These are phyloP conservation scores for Sturnira hondurensis DNA, from an alignment of 2,113 vertebrate species.

Conservation along the genomic window DNA sequence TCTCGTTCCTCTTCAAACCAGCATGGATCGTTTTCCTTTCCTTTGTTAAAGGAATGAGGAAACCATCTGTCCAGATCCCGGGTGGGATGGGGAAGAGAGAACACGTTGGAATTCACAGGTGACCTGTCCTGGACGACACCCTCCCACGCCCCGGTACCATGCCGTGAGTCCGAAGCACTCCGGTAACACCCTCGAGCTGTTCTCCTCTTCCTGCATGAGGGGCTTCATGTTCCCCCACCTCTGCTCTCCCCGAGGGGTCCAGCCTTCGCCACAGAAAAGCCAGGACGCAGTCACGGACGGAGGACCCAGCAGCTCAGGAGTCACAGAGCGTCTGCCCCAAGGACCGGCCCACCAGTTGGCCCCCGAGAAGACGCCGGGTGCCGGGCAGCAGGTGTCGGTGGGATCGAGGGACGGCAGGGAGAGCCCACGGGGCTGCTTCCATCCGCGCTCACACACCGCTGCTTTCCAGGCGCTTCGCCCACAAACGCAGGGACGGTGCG, in stretches of 20 bases:
- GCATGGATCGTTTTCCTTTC: neutral
- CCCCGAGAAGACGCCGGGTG: too few relatives aligned
- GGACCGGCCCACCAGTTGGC: neutral
- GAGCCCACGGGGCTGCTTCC: too few relatives aligned
- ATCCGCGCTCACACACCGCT: neutral
- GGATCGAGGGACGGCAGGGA: too few relatives aligned
- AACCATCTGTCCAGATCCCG: too few relatives aligned
- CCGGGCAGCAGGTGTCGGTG: too few relatives aligned
- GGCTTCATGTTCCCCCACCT: accelerated
- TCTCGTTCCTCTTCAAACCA: conserved; percentile 5
- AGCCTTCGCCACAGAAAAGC: accelerated
- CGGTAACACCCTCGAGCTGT: accelerated
- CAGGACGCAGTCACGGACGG: neutral
- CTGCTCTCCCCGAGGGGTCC: too few relatives aligned
- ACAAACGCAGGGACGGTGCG: accelerated
- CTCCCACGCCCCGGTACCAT: too few relatives aligned
- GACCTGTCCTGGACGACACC: accelerated
- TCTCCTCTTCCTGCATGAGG: neutral
- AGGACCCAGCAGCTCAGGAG: accelerated
- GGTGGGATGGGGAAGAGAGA: accelerated
- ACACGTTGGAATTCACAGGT: accelerated
- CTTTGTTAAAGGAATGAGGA: neutral
- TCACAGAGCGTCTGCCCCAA: accelerated
- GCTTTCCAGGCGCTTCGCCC: too few relatives aligned
- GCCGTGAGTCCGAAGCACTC: too few relatives aligned